Evolutionary conservation across 1,140 invertebrate genomes (phyloP).

Genomic region (Micrasema minimum): DNA sequence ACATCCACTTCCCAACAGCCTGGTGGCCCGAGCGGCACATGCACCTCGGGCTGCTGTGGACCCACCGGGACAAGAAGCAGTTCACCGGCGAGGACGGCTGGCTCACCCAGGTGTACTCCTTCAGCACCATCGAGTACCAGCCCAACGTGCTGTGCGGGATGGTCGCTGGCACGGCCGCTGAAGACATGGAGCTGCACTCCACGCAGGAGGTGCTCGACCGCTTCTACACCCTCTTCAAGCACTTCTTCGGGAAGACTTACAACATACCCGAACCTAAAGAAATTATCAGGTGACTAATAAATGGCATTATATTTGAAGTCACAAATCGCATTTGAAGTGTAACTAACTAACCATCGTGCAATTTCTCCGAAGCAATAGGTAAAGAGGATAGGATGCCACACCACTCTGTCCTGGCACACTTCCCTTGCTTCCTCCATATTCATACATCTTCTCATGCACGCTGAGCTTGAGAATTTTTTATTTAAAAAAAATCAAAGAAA

Average conservation of each 20-base stretch:
- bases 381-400: too few relatives aligned
- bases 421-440: too few relatives aligned
- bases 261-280: slow-evolving; percentile 66
- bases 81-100: slow-evolving; percentile 58
- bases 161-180: slow-evolving; percentile 69
- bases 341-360: too few relatives aligned
- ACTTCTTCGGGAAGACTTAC: slow-evolving; percentile 62
- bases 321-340: too few relatives aligned
- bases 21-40: slow-evolving; percentile 71
- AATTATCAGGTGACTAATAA: slow-evolving; percentile 55
- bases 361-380: too few relatives aligned
- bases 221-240: slow-evolving; percentile 62
- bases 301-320: background rate
- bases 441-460: too few relatives aligned
- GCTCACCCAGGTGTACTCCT: slow-evolving; percentile 75
- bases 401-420: too few relatives aligned
- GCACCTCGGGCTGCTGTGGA: slow-evolving; percentile 70
- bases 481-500: too few relatives aligned
- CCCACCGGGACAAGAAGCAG: slow-evolving; percentile 64
- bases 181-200: slow-evolving; percentile 68
- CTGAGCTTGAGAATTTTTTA: too few relatives aligned
- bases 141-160: slow-evolving; percentile 76
- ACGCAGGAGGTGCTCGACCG: slow-evolving; percentile 64
- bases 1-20: slow-evolving; percentile 69
- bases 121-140: slow-evolving; percentile 74